phyloP scores from a whole-genome alignment of 1,140 invertebrate species.

The Myzus persicae region DNA sequence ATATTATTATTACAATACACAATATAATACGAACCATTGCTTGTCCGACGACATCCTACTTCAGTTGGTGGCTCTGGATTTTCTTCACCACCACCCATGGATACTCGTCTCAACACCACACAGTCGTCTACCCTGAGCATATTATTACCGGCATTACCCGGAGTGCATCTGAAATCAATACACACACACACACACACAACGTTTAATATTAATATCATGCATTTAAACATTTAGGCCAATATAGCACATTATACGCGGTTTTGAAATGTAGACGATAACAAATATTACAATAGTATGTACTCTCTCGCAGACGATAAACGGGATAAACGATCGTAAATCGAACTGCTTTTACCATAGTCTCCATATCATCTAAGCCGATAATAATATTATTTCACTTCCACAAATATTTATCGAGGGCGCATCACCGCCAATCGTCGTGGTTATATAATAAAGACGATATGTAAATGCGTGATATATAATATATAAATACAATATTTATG shows the following conservation, averaged over 20 bases:
- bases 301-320: neutral
- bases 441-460: neutral
- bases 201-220: neutral
- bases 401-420: neutral
- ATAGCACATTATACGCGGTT: neutral
- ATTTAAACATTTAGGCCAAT: neutral
- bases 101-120: slow-evolving; percentile 59
- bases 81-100: slow-evolving; percentile 60
- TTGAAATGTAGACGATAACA: neutral
- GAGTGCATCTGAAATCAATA: slow-evolving; percentile 22
- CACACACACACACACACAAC: neutral
- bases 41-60: slow-evolving; percentile 49
- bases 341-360: neutral
- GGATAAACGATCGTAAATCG: neutral
- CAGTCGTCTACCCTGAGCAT: slow-evolving; percentile 60
- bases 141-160: slow-evolving; percentile 44
- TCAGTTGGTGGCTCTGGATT: slow-evolving; percentile 59
- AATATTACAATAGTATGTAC: neutral
- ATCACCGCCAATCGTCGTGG: neutral
- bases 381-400: neutral
- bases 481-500: too few species aligned
- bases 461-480: neutral
- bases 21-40: slow-evolving; percentile 51
- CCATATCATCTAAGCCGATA: neutral
- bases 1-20: neutral